A percentile compares a stretch with the other conserved stretches of the same genome.
Evolutionary conservation across 2,113 vertebrate genomes (phyloP).

Genomic region (Dasyprocta punctata): DNA sequence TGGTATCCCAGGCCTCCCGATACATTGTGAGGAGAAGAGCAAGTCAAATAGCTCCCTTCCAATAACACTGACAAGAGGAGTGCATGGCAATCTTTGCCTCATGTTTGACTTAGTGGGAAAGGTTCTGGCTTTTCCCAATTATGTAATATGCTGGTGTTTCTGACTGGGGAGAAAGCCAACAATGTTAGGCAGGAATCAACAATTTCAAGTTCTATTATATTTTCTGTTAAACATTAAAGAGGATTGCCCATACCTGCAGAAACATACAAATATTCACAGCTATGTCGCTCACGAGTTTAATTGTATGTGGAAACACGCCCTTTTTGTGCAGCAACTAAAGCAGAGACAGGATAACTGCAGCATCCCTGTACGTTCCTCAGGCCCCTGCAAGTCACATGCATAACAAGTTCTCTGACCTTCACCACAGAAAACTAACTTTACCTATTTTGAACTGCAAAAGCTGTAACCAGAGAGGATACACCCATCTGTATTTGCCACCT

Average conservation of each 20-base stretch:
- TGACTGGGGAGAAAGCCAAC: not conserved
- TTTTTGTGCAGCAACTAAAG: not conserved
- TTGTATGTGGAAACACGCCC: not conserved
- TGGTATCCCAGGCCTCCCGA: no score
- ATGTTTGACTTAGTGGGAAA: not conserved
- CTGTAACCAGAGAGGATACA: not conserved
- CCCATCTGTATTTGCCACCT: not conserved
- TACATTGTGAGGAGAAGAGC: not conserved
- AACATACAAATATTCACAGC: not conserved
- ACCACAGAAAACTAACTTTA: not conserved
- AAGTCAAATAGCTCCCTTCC: not conserved
- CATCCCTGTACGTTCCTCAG: not conserved
- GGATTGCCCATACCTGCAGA: not conserved
- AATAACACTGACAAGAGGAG: not conserved
- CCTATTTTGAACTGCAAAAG: not conserved
- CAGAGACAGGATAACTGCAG: not conserved
- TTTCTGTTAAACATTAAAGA: not conserved
- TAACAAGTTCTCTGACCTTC: fast-evolving
- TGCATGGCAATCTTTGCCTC: not conserved
- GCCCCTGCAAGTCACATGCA: fast-evolving
- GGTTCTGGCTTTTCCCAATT: not conserved
- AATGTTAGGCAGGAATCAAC: not conserved
- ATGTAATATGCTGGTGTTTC: not conserved
- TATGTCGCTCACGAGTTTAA: not conserved
- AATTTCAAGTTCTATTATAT: not conserved